Conservation (phyloP, 2,888 invertebrate genomes). For the Clusia tigrina region DNA sequence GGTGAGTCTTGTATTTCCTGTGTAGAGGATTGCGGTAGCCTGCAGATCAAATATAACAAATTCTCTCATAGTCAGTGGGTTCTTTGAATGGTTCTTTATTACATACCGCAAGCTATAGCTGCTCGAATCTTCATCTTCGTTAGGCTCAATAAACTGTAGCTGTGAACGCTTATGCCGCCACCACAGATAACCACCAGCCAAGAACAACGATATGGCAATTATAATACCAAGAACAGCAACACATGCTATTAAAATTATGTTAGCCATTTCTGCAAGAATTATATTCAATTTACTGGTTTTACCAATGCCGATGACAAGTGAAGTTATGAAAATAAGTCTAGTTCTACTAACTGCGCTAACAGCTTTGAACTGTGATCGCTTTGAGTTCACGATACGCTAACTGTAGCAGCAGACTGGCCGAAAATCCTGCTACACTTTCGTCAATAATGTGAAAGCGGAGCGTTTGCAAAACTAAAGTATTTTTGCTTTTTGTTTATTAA, state of each 20-base stretch:
- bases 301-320: too few species aligned
- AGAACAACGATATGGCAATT: conserved; percentile 60
- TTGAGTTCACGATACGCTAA: too few species aligned
- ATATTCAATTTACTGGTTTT: too few species aligned
- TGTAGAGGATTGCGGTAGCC: conserved; percentile 50
- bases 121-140: conserved; percentile 62
- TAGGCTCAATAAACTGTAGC: conserved; percentile 63
- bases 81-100: not conserved
- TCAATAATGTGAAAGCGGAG: too few species aligned
- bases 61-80: not conserved
- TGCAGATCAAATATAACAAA: conserved; percentile 20
- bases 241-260: conserved; percentile 61
- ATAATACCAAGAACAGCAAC: conserved; percentile 61
- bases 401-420: too few species aligned
- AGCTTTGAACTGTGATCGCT: too few species aligned
- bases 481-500: too few species aligned
- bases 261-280: conserved; percentile 57
- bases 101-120: conserved; percentile 63
- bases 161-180: conserved; percentile 65
- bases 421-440: too few species aligned
- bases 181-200: conserved; percentile 64
- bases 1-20: conserved; percentile 58
- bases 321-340: too few species aligned
- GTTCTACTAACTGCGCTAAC: too few species aligned
- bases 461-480: too few species aligned